These are phyloP conservation scores for Fissipunctia ypsillon DNA, from an alignment of 2,888 invertebrate genomes.

Conservation along the genomic window DNA sequence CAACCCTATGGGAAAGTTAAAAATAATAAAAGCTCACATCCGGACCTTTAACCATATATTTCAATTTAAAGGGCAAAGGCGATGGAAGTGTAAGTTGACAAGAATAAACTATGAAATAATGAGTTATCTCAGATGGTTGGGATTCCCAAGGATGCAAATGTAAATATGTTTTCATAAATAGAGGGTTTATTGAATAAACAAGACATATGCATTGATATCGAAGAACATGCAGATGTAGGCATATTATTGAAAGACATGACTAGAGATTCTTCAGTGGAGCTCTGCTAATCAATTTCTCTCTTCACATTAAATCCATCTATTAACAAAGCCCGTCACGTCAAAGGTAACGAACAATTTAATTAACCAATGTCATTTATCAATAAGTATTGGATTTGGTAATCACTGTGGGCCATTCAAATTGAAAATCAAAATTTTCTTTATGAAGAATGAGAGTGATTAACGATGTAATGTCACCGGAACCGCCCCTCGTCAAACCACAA, in stretches of 20 bases:
- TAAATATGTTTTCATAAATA: constrained; percentile 16
- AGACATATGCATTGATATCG: background rate
- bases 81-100: constrained; percentile 17
- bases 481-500: constrained; percentile 83
- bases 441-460: constrained; percentile 86
- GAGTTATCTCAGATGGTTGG: constrained; percentile 26
- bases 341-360: constrained; percentile 75
- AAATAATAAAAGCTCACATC: constrained; percentile 78
- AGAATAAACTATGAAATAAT: constrained; percentile 45
- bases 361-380: constrained; percentile 84
- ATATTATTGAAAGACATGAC: background rate
- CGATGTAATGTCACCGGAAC: constrained; percentile 84
- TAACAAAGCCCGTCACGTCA: constrained; percentile 40
- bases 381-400: constrained; percentile 82
- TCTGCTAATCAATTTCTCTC: constrained; percentile 15
- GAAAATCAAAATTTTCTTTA: constrained; percentile 88
- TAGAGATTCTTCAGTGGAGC: constrained; percentile 5
- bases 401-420: constrained; percentile 82
- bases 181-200: constrained; percentile 5
- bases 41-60: constrained; percentile 76
- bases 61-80: constrained; percentile 64
- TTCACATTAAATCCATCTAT: constrained; percentile 13
- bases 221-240: background rate
- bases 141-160: constrained; percentile 29
- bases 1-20: constrained; percentile 79